A percentile compares a stretch with the other conserved stretches of the same genome.
Conservation (phyloP, 1,140 invertebrate species). For the Apolygus lucorum region DNA sequence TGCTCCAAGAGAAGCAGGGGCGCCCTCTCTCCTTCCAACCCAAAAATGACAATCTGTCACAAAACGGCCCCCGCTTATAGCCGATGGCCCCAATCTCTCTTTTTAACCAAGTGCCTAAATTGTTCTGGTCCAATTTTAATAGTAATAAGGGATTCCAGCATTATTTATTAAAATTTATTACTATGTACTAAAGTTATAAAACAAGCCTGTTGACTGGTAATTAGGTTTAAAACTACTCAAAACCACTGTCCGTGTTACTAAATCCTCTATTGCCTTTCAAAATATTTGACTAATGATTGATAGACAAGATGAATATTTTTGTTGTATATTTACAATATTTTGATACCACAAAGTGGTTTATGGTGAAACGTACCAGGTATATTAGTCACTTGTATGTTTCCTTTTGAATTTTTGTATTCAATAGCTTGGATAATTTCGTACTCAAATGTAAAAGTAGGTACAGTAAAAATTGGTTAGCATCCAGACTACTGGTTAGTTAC, state of each 20-base stretch:
- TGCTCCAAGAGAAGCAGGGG: slow-evolving; percentile 49
- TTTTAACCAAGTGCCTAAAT: slow-evolving; percentile 27
- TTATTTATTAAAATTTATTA: background rate
- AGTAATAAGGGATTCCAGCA: background rate
- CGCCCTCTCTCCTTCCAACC: slow-evolving; percentile 31
- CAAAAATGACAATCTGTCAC: background rate
- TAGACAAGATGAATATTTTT: background rate
- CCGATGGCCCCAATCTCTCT: slow-evolving; percentile 26
- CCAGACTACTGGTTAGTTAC: no score
- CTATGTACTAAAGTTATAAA: background rate
- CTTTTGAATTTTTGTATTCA: background rate
- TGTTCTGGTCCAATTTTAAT: slow-evolving; percentile 29
- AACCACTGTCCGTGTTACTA: background rate
- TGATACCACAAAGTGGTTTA: background rate
- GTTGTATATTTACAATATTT: background rate
- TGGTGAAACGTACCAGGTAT: background rate
- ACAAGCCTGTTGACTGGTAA: background rate
- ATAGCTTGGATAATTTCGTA: background rate
- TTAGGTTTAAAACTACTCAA: background rate
- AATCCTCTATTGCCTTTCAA: background rate
- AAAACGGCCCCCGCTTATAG: slow-evolving; percentile 29
- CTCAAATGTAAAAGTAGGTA: background rate
- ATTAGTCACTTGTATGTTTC: background rate
- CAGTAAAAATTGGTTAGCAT: background rate
- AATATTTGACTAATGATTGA: background rate